These are phyloP conservation scores for Yponomeuta sedellus DNA, from an alignment of 2,888 invertebrate species.

Conservation along the genomic window DNA sequence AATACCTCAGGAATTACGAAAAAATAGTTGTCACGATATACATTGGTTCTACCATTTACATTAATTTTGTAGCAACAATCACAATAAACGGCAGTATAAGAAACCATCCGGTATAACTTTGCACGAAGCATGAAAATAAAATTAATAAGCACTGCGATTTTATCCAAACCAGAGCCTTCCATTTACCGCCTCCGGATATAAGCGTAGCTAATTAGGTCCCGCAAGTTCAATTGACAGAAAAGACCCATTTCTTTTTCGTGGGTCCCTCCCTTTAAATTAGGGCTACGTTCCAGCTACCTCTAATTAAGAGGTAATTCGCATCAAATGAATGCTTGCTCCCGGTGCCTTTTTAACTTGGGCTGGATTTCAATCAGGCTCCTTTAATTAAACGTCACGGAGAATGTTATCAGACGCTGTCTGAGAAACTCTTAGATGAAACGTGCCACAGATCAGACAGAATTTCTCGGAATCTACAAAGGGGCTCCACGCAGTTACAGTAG, in stretches of 20 bases:
- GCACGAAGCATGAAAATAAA: neutral
- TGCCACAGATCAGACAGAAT: neutral
- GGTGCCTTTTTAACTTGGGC: constrained; percentile 7
- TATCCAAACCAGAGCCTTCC: neutral
- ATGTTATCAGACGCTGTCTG: neutral
- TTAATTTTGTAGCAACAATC: no score
- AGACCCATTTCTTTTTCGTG: constrained; percentile 4
- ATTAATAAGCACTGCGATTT: neutral
- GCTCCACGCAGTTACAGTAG: no score
- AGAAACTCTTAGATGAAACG: neutral
- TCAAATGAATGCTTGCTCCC: constrained; percentile 3
- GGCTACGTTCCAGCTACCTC: constrained; percentile 12
- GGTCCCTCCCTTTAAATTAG: neutral
- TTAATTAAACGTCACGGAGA: constrained; percentile 3
- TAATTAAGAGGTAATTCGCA: constrained; percentile 13
- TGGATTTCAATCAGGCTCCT: neutral
- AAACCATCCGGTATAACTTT: neutral
- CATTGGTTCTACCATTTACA: no score
- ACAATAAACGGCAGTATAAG: no score
- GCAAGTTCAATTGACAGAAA: constrained; percentile 4
- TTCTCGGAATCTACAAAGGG: neutral
- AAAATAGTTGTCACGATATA: no score
- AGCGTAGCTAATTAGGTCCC: neutral
- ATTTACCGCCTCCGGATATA: neutral
- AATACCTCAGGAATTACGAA: no score